A percentile compares a stretch with the other conserved stretches of the same genome.
These are phyloP conservation scores for Siderastrea siderea DNA, from an alignment of 92 coral and sea anemone genomes.

Conservation along the genomic window DNA sequence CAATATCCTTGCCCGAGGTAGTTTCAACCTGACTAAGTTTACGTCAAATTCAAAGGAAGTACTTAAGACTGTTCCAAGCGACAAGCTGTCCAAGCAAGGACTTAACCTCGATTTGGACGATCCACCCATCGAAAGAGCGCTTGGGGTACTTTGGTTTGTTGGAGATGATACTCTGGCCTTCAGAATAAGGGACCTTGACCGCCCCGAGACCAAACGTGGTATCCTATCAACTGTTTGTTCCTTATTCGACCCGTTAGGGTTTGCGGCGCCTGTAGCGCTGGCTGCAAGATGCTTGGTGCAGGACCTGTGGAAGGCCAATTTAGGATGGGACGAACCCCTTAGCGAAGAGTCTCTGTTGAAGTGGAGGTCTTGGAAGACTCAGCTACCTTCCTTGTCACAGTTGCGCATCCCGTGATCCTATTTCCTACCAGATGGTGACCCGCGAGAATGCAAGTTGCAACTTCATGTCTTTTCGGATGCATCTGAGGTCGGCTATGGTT, in stretches of 20 bases:
- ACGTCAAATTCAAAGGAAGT: conserved; percentile 47
- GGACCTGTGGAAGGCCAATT: conserved; percentile 67
- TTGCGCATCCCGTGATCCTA: conserved; percentile 68
- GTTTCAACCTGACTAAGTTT: conserved; percentile 68
- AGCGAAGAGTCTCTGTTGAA: conserved; percentile 8
- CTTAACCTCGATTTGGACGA: conserved; percentile 67
- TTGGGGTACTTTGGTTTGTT: conserved; percentile 60
- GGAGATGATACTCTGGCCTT: conserved; percentile 66
- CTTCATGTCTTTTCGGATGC: conserved; percentile 74
- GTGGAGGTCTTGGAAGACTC: conserved; percentile 63
- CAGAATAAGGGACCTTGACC: conserved; percentile 41
- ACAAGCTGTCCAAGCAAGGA: conserved; percentile 21
- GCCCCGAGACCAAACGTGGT: conserved; percentile 77
- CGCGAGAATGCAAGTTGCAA: conserved; percentile 40
- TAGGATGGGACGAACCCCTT: conserved; percentile 70
- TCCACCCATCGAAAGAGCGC: conserved; percentile 52
- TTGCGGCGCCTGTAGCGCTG: conserved; percentile 74
- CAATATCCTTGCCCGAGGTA: conserved; percentile 48
- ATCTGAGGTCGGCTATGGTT: conserved; percentile 65
- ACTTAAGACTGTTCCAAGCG: conserved; percentile 31
- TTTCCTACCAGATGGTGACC: conserved; percentile 38
- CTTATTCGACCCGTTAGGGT: conserved; percentile 72
- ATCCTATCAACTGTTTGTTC: conserved; percentile 70
- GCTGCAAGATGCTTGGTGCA: too few species aligned
- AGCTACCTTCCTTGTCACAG: conserved; percentile 50